Base-by-base conservation (phyloP, 2,888 invertebrate species). In the Deilephila porcellus region DNA sequence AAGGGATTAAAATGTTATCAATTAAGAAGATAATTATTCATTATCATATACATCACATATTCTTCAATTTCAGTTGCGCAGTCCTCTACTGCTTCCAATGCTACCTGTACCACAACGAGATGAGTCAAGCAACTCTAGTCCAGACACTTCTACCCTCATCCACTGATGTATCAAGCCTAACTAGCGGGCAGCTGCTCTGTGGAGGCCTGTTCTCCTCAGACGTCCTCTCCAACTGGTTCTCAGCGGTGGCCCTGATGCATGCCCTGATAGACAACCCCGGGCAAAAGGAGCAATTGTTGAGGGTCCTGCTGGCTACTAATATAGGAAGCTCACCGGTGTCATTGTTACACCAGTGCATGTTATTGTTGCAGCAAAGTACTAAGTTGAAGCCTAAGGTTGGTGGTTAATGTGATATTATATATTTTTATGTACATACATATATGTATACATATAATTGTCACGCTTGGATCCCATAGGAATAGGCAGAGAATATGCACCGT, bases 11-110 rank as follows among this genome's bases (percentile, higher is more conserved):
- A 45, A 45, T 45, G 11, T 14, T 45, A 45, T 45, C 14, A 11
- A 14, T 1, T 11, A 8, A 45, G 0, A 45, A 45, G 11, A 45
- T 11, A 45, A 45, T 11, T 8, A 11, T 37, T 37, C 7, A 37
- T 37, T 37, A 45, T 1, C n/a, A 45, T 25, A 11, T 4, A 52
- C 5, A 17, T 8, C 56, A 64, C 52, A 52, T 20, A 52, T 20
- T n/a, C 60, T 53, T 62, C 29, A 19, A 72, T 79, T 81, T 17
- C 84, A 97, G 99, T 76, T 98, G 98, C 88, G 98, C 99, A 0
- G 99, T 99, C 3, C 96, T 99, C 0, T 99, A 99, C 91, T 99
- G 99, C 89, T 99, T 99, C 91, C 97, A 99, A 94, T 99, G 98
- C 88, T 99, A 98, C 89, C 94, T 99, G 11, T 98, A 97, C 89